Evolutionary conservation across 2,888 invertebrate species (phyloP).

Genomic region (Margaritifera margaritifera): DNA sequence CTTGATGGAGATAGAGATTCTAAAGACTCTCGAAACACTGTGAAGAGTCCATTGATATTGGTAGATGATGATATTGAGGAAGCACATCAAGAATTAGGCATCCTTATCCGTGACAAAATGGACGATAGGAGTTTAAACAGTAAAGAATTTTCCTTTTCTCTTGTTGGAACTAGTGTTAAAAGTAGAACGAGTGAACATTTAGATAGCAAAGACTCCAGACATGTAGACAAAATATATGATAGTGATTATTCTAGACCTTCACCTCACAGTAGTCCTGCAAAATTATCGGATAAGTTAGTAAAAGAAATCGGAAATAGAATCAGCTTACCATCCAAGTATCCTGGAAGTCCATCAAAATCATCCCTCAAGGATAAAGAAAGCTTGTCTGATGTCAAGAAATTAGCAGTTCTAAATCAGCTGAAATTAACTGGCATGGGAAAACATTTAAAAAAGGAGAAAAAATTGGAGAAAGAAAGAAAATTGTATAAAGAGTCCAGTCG

Average conservation of each 20-base stretch:
- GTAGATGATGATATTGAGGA: conserved; percentile 60
- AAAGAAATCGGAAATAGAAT: conserved; percentile 64
- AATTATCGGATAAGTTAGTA: conserved; percentile 59
- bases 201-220: conserved; percentile 16
- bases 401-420: conserved; percentile 45
- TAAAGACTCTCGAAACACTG: conserved; percentile 29
- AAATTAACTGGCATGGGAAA: conserved; percentile 53
- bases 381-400: conserved; percentile 55
- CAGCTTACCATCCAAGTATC: conserved; percentile 54
- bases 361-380: conserved; percentile 58
- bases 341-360: conserved; percentile 55
- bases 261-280: conserved; percentile 55
- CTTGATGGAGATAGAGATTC: conserved; percentile 52
- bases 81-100: conserved; percentile 37
- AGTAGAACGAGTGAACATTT: conserved; percentile 10
- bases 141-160: conserved; percentile 29
- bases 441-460: conserved; percentile 36
- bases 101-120: conserved; percentile 37
- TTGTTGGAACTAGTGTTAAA: conserved; percentile 18
- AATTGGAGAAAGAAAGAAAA: conserved; percentile 38
- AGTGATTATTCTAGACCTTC: conserved; percentile 23
- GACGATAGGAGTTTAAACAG: conserved; percentile 38
- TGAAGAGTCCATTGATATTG: conserved; percentile 57
- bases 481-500: conserved; percentile 22
- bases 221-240: background rate